phyloP scores from a whole-genome alignment of 2,797 vertebrate genomes.

The Oophaga sylvatica region DNA sequence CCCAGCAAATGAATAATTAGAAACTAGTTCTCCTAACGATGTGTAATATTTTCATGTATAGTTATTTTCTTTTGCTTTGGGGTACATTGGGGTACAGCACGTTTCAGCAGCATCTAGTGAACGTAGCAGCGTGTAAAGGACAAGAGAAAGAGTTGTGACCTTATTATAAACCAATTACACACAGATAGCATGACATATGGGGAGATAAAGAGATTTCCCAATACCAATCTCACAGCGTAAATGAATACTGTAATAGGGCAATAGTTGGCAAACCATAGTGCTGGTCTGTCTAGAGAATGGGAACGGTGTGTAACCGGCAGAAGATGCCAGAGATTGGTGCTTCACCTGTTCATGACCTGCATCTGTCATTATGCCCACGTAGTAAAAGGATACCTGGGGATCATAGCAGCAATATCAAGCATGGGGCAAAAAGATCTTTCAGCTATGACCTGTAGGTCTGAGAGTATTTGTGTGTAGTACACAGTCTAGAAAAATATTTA shows the following conservation, averaged over 20 bases:
- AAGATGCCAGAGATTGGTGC: neutral
- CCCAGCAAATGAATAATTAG: conserved; percentile 24
- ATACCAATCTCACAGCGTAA: conserved; percentile 47
- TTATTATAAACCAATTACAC: conserved; percentile 56
- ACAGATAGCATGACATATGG: conserved; percentile 37
- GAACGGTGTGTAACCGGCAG: neutral
- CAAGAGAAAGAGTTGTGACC: conserved; percentile 43
- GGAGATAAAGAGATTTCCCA: conserved; percentile 55
- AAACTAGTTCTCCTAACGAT: neutral
- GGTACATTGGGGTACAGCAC: conserved; percentile 21
- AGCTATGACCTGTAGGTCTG: neutral
- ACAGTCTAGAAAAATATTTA: too few species aligned
- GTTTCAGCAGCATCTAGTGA: conserved; percentile 19
- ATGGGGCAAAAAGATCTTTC: neutral
- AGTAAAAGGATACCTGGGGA: neutral
- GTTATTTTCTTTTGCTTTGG: conserved; percentile 2
- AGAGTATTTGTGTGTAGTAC: neutral
- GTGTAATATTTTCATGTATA: neutral
- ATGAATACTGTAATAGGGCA: conserved; percentile 33
- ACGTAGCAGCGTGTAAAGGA: conserved; percentile 30
- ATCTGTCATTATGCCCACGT: neutral
- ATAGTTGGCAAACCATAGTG: conserved; percentile 9
- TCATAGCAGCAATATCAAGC: neutral
- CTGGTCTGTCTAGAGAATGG: neutral
- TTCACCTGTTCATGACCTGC: neutral